phyloP scores from a whole-genome alignment of 1,140 invertebrate species.

The Nephila pilipes region DNA sequence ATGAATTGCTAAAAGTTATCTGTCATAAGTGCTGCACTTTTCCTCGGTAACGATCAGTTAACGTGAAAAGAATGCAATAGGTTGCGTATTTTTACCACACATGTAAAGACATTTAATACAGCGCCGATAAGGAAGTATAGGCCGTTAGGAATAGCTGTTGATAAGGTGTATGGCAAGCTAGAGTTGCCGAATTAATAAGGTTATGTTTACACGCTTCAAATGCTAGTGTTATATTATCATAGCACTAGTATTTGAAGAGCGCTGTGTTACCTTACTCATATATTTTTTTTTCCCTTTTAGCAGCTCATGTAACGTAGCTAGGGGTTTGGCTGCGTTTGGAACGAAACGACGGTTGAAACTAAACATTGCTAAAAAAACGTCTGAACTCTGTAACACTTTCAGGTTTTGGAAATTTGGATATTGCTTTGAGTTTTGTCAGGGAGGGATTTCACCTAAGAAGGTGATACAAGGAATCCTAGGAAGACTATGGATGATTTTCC shows the following conservation, averaged over 20 bases:
- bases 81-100: not conserved
- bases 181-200: no score
- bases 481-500: not conserved
- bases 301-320: no score
- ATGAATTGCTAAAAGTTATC: not conserved
- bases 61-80: not conserved
- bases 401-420: not conserved
- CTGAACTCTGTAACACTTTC: not conserved
- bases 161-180: no score
- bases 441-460: not conserved
- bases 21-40: not conserved
- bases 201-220: no score
- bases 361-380: no score
- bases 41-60: not conserved
- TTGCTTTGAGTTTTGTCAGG: not conserved
- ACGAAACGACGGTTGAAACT: no score
- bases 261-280: no score
- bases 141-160: not conserved
- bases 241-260: no score
- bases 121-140: not conserved
- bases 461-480: not conserved
- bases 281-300: no score
- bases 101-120: not conserved
- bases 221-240: no score
- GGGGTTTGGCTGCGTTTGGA: no score